Conservation (phyloP, 1,140 invertebrate genomes). For the Bombus superbus region DNA sequence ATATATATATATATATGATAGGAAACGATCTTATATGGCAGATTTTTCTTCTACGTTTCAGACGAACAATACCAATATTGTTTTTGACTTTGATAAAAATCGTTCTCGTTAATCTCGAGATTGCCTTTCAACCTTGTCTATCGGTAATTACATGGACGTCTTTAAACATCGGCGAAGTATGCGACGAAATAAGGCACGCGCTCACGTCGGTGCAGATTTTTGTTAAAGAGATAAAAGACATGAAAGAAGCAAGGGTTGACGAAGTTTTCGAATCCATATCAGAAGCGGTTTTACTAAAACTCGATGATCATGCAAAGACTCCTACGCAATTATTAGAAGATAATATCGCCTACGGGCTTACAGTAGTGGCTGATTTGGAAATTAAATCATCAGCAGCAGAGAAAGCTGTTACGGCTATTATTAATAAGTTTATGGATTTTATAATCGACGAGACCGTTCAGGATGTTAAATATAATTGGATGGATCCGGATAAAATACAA, state of each 20-base stretch:
- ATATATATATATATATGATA: not conserved
- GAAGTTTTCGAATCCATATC: slow-evolving; percentile 87
- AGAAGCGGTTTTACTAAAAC: slow-evolving; percentile 85
- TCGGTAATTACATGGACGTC: slow-evolving; percentile 92
- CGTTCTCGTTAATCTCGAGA: slow-evolving; percentile 87
- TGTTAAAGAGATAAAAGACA: slow-evolving; percentile 88
- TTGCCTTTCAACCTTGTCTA: slow-evolving; percentile 89
- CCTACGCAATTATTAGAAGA: slow-evolving; percentile 87
- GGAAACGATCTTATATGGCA: not conserved
- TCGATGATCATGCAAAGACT: slow-evolving; percentile 86
- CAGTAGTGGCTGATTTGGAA: slow-evolving; percentile 80
- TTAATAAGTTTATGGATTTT: slow-evolving; percentile 87
- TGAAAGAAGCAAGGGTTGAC: slow-evolving; percentile 90
- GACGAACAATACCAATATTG: slow-evolving; percentile 83
- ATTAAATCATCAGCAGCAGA: slow-evolving; percentile 86
- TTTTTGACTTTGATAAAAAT: slow-evolving; percentile 88
- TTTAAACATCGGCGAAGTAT: slow-evolving; percentile 87
- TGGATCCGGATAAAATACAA: slow-evolving; percentile 85
- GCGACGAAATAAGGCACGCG: slow-evolving; percentile 83
- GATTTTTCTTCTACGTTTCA: slow-evolving; percentile 63
- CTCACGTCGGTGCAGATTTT: slow-evolving; percentile 88
- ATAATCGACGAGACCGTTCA: slow-evolving; percentile 79
- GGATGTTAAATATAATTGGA: slow-evolving; percentile 85
- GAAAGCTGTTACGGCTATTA: slow-evolving; percentile 86
- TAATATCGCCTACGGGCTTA: slow-evolving; percentile 82